Conservation (phyloP, 2,888 invertebrate species). For the Pterostichus madidus region DNA sequence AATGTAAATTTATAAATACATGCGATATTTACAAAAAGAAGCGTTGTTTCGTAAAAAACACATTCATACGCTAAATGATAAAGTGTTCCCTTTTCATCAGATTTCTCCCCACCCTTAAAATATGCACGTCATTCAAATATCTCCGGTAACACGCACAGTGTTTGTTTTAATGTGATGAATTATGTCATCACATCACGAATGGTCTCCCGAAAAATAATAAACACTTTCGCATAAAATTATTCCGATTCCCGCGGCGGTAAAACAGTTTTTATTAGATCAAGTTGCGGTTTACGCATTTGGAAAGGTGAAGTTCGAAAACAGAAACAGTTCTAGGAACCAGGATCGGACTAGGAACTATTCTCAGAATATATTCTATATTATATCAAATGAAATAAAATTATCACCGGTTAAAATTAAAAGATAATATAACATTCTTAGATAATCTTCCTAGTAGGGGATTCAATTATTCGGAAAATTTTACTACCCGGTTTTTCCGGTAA, state of each 20-base stretch:
- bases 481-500: no score
- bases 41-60: conserved; percentile 10
- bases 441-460: no score
- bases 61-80: conserved; percentile 19
- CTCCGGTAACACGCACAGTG: conserved; percentile 11
- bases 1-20: neutral
- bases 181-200: conserved; percentile 42
- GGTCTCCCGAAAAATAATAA: conserved; percentile 15
- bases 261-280: conserved; percentile 48
- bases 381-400: no score
- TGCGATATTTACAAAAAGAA: conserved; percentile 1
- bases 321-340: neutral
- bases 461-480: no score
- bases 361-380: no score
- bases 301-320: conserved; percentile 6
- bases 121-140: conserved; percentile 25
- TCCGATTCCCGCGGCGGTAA: neutral
- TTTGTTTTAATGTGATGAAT: conserved; percentile 43
- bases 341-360: neutral
- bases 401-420: no score
- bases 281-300: conserved; percentile 37
- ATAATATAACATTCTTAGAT: no score
- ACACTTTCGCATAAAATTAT: conserved; percentile 28
- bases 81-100: conserved; percentile 26
- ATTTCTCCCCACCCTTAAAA: conserved; percentile 12